phyloP scores from a whole-genome alignment of 2,113 vertebrate genomes.

The Rostratula benghalensis region DNA sequence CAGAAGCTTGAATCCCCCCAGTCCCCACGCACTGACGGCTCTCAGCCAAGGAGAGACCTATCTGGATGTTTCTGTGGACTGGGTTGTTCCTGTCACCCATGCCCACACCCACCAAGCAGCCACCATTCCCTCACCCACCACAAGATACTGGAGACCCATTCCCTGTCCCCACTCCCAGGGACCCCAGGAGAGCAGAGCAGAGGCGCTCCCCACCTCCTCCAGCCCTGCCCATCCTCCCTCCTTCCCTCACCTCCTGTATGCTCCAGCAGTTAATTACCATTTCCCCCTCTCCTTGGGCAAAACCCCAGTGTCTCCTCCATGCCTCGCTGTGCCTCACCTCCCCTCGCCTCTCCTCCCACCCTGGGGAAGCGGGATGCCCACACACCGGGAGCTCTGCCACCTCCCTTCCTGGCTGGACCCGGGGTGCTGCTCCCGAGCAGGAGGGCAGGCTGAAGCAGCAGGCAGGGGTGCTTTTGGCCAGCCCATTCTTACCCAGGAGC shows the following conservation, averaged over 20 bases:
- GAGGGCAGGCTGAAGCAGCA: background rate
- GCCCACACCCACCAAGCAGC: background rate
- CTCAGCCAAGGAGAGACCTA: background rate
- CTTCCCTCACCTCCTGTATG: background rate
- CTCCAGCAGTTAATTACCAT: background rate
- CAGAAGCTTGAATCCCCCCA: background rate
- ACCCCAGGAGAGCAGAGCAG: background rate
- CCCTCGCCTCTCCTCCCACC: background rate
- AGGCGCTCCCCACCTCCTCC: rapidly evolving
- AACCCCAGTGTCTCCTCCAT: background rate
- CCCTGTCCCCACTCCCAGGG: background rate
- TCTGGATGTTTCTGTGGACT: rapidly evolving
- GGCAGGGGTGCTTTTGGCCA: background rate
- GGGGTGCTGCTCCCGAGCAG: rapidly evolving
- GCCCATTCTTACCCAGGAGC: background rate
- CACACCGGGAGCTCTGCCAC: rapidly evolving
- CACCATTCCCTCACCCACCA: no score
- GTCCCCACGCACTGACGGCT: rapidly evolving
- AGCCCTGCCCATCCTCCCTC: background rate
- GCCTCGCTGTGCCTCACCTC: rapidly evolving
- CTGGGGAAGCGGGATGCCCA: background rate
- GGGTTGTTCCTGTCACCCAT: background rate
- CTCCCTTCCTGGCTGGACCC: background rate
- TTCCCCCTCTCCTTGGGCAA: conserved; percentile 22
- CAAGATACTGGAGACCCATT: rapidly evolving